Percentiles rank a stretch among this genome's conserved stretches.
Evolutionary conservation across 2,113 vertebrate species (phyloP).

Genomic region (Poeciliopsis turrubarensis): DNA sequence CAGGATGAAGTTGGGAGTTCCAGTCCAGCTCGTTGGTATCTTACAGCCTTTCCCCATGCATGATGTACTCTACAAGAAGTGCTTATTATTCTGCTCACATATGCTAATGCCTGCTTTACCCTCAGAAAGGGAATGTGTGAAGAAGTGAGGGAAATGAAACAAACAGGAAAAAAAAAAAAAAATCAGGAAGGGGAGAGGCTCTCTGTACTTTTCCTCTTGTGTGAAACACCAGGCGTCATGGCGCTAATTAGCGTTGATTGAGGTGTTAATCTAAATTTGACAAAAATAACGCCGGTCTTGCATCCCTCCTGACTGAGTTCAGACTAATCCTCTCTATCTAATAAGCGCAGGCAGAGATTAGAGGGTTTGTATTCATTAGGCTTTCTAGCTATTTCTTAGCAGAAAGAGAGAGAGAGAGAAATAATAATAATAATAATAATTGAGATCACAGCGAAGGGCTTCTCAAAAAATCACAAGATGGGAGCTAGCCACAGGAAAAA

Average conservation of each 20-base stretch:
- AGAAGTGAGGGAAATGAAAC: slow-evolving; percentile 32
- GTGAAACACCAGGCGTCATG: slow-evolving; percentile 14
- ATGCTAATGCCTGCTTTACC: slow-evolving; percentile 52
- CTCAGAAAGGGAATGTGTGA: slow-evolving; percentile 47
- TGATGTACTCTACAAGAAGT: slow-evolving; percentile 16
- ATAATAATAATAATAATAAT: slow-evolving; percentile 13
- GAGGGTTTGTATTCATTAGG: slow-evolving; percentile 11
- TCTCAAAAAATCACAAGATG: slow-evolving; percentile 20
- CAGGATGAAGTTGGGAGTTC: slow-evolving; percentile 3
- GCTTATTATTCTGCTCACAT: slow-evolving; percentile 62
- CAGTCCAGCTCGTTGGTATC: slow-evolving; percentile 23
- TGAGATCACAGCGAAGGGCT: slow-evolving; percentile 38
- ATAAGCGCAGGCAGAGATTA: slow-evolving; percentile 16
- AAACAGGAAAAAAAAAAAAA: too few relatives aligned
- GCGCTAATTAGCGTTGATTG: slow-evolving; percentile 70
- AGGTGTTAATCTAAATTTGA: slow-evolving; percentile 68
- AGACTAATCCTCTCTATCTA: slow-evolving; percentile 12
- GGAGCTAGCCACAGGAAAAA: slow-evolving; percentile 26
- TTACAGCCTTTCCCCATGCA: slow-evolving; percentile 11
- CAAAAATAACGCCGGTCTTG: slow-evolving; percentile 33
- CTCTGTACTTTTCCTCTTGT: slow-evolving; percentile 21
- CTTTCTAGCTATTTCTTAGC: slow-evolving; percentile 5
- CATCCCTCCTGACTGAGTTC: slow-evolving; percentile 30
- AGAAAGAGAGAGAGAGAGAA: slow-evolving; percentile 10
- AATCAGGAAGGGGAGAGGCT: slow-evolving; percentile 24